phyloP scores from a whole-genome alignment of 1,140 invertebrate species.

The Trissolcus basalis region DNA sequence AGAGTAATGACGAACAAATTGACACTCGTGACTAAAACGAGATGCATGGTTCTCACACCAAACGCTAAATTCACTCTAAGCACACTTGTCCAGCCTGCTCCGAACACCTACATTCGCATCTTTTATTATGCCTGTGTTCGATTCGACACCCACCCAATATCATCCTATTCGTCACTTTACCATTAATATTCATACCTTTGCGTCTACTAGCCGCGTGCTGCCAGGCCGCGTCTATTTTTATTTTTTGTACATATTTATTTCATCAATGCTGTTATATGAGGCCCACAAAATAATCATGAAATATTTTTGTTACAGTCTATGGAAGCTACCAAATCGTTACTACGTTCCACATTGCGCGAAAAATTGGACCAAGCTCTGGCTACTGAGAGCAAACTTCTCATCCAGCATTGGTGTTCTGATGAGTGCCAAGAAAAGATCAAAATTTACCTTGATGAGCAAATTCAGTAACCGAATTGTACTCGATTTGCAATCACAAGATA shows the following conservation, averaged over 20 bases:
- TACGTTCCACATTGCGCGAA: slow-evolving; percentile 76
- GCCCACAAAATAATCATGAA: neutral
- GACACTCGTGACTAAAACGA: slow-evolving; percentile 6
- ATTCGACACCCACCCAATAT: slow-evolving; percentile 10
- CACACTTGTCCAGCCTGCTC: slow-evolving; percentile 7
- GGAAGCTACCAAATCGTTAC: slow-evolving; percentile 79
- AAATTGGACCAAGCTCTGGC: slow-evolving; percentile 78
- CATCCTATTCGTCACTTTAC: slow-evolving; percentile 17
- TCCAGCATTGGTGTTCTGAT: slow-evolving; percentile 81
- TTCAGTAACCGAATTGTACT: slow-evolving; percentile 56
- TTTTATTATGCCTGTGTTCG: slow-evolving; percentile 21
- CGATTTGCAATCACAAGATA: neutral
- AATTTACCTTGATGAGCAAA: slow-evolving; percentile 71
- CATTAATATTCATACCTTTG: slow-evolving; percentile 55
- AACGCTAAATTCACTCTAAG: slow-evolving; percentile 24
- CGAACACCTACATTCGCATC: slow-evolving; percentile 37
- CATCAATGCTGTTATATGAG: too few relatives aligned
- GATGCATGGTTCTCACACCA: slow-evolving; percentile 13
- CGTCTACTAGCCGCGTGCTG: slow-evolving; percentile 14
- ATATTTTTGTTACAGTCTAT: slow-evolving; percentile 74
- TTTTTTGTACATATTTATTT: slow-evolving; percentile 13
- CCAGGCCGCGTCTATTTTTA: slow-evolving; percentile 17
- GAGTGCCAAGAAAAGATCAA: slow-evolving; percentile 78
- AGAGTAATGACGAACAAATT: slow-evolving; percentile 34
- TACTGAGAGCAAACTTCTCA: slow-evolving; percentile 78